Evolutionary conservation across 2,888 invertebrate genomes (phyloP).

Genomic region (Microdon myrmicae): DNA sequence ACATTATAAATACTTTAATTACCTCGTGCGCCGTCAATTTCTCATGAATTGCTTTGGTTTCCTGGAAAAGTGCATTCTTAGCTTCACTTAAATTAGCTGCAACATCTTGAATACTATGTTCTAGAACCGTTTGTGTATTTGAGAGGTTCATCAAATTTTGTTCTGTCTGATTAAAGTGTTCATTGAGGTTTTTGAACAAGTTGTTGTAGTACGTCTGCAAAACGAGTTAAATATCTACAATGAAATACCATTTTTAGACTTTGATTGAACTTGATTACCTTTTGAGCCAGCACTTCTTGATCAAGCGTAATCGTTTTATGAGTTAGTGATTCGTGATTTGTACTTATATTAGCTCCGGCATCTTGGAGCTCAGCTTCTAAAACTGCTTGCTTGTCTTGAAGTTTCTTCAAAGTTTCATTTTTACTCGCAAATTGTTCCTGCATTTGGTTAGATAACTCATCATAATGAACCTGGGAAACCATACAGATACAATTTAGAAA

Average conservation of each 20-base stretch:
- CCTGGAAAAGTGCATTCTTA: slow-evolving; percentile 61
- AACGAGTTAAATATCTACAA: no score
- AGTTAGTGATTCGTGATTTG: slow-evolving; percentile 61
- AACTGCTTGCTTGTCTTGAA: slow-evolving; percentile 23
- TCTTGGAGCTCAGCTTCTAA: slow-evolving; percentile 54
- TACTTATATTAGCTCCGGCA: slow-evolving; percentile 57
- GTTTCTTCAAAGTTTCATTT: slow-evolving; percentile 19
- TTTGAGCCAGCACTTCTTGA: slow-evolving; percentile 59
- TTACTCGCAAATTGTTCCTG: slow-evolving; percentile 30
- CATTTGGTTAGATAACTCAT: slow-evolving; percentile 31
- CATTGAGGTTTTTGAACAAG: no score
- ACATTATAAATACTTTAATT: slow-evolving; percentile 9
- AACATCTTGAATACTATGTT: slow-evolving; percentile 56
- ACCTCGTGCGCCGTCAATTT: slow-evolving; percentile 59
- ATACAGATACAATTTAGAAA: background rate
- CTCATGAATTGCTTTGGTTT: slow-evolving; percentile 57
- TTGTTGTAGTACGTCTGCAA: no score
- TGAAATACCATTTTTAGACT: background rate
- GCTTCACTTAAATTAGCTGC: slow-evolving; percentile 57
- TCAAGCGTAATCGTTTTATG: slow-evolving; percentile 59
- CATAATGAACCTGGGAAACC: slow-evolving; percentile 26
- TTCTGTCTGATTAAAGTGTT: no score
- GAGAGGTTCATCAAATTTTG: no score
- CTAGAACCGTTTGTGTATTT: no score
- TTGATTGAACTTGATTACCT: slow-evolving; percentile 53